These are phyloP conservation scores for Tringa solitaria DNA, from an alignment of 2,113 vertebrate genomes.

Conservation along the genomic window DNA sequence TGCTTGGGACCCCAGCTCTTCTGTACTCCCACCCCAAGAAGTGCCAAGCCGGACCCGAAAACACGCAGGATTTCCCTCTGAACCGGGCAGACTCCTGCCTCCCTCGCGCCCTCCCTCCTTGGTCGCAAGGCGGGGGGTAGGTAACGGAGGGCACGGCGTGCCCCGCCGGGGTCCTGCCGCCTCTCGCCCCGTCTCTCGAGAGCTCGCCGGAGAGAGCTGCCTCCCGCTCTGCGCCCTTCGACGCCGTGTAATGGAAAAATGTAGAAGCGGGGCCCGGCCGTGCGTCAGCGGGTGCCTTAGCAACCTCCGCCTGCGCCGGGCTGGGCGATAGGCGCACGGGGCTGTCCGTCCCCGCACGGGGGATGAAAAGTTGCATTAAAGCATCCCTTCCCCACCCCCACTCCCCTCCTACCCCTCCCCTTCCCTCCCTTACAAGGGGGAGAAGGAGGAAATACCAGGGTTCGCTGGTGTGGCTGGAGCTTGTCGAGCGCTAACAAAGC, in stretches of 20 bases:
- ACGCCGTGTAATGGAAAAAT: conserved; percentile 67
- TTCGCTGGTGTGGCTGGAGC: not conserved
- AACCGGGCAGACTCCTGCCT: not conserved
- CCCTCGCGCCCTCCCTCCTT: fast-evolving
- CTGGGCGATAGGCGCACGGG: not conserved
- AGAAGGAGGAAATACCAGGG: conserved; percentile 50
- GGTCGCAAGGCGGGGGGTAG: fast-evolving
- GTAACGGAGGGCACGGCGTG: not conserved
- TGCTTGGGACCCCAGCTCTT: not conserved
- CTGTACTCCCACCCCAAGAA: fast-evolving
- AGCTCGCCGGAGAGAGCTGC: not conserved
- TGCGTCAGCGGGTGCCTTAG: conserved; percentile 60
- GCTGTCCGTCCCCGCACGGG: not conserved
- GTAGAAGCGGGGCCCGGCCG: conserved; percentile 30
- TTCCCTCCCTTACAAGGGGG: not conserved
- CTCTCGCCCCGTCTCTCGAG: not conserved
- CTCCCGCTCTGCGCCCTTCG: conserved; percentile 42
- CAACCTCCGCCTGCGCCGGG: conserved; percentile 32
- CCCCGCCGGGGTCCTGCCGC: not conserved
- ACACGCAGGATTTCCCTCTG: fast-evolving
- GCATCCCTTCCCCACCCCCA: not conserved
- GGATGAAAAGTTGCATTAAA: not conserved
- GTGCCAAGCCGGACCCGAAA: not conserved
- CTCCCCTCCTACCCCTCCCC: no score
- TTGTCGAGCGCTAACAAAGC: conserved; percentile 28